A percentile compares a stretch with the other conserved stretches of the same genome.
Conservation (phyloP, 1,140 invertebrate genomes). For the Samia ricini region DNA sequence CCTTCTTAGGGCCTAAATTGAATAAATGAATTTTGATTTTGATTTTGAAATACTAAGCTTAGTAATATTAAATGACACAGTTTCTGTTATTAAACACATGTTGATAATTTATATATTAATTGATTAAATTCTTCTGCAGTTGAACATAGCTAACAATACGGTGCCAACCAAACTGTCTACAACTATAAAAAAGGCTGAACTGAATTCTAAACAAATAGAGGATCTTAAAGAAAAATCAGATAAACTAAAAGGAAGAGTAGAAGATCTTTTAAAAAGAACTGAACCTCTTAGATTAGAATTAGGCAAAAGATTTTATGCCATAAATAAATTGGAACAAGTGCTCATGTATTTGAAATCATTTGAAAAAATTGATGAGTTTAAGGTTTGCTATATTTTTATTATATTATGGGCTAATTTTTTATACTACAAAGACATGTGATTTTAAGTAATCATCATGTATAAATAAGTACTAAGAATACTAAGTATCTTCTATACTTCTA, state of each 20-base stretch:
- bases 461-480: too few relatives aligned
- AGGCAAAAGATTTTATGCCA: conserved; percentile 55
- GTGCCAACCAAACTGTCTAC: conserved; percentile 62
- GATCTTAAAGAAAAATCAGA: conserved; percentile 53
- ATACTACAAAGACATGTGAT: background rate
- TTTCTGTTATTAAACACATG: too few relatives aligned
- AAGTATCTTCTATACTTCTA: too few relatives aligned
- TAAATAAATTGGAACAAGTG: conserved; percentile 61
- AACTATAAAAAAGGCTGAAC: conserved; percentile 62
- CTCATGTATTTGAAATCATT: conserved; percentile 67
- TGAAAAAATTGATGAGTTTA: conserved; percentile 64
- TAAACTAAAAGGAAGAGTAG: conserved; percentile 46
- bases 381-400: conserved; percentile 37
- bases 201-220: conserved; percentile 57
- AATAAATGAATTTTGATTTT: too few relatives aligned
- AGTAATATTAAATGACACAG: too few relatives aligned
- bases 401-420: conserved; percentile 8
- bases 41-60: too few relatives aligned
- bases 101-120: too few relatives aligned
- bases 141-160: conserved; percentile 58
- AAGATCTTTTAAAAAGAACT: conserved; percentile 53
- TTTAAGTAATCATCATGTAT: background rate
- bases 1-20: too few relatives aligned
- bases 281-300: conserved; percentile 54
- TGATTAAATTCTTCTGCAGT: background rate